A percentile compares a stretch with the other conserved stretches of the same genome.
These are phyloP conservation scores for Buceros bicornis DNA, from an alignment of 2,797 vertebrate species.

Conservation along the genomic window DNA sequence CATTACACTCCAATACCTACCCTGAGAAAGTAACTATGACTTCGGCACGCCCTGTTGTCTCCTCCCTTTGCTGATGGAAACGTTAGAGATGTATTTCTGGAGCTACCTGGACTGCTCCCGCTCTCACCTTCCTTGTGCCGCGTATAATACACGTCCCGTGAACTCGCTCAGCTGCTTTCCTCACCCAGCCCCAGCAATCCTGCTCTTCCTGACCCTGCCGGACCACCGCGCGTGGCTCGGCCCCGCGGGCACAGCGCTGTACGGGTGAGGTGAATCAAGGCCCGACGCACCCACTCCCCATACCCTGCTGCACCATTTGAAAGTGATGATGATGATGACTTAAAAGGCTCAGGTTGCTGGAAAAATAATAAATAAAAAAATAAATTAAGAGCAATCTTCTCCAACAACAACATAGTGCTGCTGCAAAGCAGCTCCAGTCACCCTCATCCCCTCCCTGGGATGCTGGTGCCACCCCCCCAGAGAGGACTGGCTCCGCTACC, in stretches of 20 bases:
- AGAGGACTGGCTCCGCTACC: rapidly evolving
- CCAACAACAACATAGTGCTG: no score
- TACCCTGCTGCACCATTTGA: neutral
- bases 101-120: neutral
- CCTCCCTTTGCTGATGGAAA: neutral
- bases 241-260: neutral
- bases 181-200: no score
- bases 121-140: neutral
- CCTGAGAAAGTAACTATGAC: neutral
- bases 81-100: neutral
- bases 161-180: no score
- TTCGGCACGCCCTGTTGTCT: neutral
- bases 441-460: rapidly evolving
- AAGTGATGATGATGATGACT: neutral
- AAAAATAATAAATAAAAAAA: neutral
- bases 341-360: neutral
- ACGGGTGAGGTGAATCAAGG: rapidly evolving
- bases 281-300: rapidly evolving
- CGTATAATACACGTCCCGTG: no score
- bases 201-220: rapidly evolving
- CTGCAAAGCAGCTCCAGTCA: no score
- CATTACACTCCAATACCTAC: rapidly evolving
- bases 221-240: rapidly evolving
- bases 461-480: neutral
- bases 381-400: neutral